A percentile compares a stretch with the other conserved stretches of the same genome.
phyloP scores from a whole-genome alignment of 2,113 vertebrate species.

The Syngnathus typhle region DNA sequence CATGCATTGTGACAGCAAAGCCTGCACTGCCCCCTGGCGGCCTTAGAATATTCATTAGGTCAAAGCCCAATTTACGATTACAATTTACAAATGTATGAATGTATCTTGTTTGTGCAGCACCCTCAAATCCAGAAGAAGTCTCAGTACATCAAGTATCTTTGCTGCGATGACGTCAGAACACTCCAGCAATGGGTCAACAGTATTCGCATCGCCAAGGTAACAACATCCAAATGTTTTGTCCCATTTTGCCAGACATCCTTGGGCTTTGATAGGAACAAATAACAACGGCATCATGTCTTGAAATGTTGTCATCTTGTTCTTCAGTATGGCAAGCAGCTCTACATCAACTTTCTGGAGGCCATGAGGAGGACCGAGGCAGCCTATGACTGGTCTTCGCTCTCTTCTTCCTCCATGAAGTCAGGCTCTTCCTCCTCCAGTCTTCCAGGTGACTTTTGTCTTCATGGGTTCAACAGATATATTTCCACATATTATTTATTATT shows the following conservation, averaged over 20 bases:
- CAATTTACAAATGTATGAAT: not conserved
- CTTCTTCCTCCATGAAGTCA: slow-evolving; percentile 95
- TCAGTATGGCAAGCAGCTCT: slow-evolving; percentile 94
- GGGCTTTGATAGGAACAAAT: not conserved
- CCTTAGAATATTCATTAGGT: not conserved
- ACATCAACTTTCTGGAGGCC: slow-evolving; percentile 92
- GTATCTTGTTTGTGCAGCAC: slow-evolving; percentile 69
- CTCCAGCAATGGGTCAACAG: slow-evolving; percentile 97
- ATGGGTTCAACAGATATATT: not conserved
- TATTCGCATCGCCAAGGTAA: slow-evolving; percentile 95
- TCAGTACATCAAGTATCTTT: slow-evolving; percentile 97
- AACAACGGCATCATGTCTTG: not conserved
- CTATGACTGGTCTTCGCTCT: slow-evolving; percentile 94
- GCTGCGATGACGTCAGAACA: slow-evolving; percentile 91
- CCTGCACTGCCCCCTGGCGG: not conserved
- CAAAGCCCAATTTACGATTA: not conserved
- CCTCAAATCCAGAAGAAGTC: slow-evolving; percentile 99
- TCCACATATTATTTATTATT: no score
- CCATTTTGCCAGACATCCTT: not conserved
- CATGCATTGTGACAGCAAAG: not conserved
- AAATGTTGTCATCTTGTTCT: not conserved
- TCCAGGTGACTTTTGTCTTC: slow-evolving; percentile 73
- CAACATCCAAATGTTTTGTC: not conserved
- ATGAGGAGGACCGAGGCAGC: slow-evolving; percentile 87
- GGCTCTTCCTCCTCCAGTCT: slow-evolving; percentile 96